Evolutionary conservation across 2,797 vertebrate genomes (phyloP).

Genomic region (Bovichtus variegatus): DNA sequence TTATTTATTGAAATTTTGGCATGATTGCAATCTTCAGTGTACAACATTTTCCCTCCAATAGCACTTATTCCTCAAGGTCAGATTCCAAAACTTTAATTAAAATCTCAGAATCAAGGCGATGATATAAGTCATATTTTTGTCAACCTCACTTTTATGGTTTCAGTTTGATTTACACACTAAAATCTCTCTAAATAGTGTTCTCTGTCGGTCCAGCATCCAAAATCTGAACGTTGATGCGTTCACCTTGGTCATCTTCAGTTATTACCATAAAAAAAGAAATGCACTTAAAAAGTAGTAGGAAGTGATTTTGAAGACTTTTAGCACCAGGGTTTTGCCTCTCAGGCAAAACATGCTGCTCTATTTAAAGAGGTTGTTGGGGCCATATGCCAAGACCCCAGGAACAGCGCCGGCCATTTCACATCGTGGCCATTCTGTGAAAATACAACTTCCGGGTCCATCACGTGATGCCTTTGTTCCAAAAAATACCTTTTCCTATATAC

Average conservation of each 20-base stretch:
- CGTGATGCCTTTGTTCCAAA: no score
- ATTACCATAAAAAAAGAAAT: background rate
- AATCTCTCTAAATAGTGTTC: background rate
- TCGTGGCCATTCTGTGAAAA: no score
- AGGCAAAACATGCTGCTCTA: background rate
- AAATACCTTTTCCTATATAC: no score
- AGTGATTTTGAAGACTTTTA: background rate
- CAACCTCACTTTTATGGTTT: background rate
- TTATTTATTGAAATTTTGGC: background rate
- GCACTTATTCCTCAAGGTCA: conserved; percentile 10
- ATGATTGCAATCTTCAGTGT: background rate
- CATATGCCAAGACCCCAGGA: background rate
- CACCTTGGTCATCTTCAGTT: background rate
- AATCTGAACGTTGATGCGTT: background rate
- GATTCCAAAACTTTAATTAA: background rate
- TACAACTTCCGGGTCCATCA: no score
- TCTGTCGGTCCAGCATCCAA: background rate
- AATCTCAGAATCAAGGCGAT: background rate
- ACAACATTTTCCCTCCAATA: background rate
- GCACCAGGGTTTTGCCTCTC: background rate
- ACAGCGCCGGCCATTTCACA: no score
- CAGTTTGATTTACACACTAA: background rate
- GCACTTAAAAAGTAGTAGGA: background rate
- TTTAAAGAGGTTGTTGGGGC: background rate
- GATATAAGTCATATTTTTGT: background rate